Percentiles rank a stretch among this genome's conserved stretches.
Evolutionary conservation across 2,797 vertebrate genomes (phyloP).

Genomic region (Dromococcyx pavoninus): DNA sequence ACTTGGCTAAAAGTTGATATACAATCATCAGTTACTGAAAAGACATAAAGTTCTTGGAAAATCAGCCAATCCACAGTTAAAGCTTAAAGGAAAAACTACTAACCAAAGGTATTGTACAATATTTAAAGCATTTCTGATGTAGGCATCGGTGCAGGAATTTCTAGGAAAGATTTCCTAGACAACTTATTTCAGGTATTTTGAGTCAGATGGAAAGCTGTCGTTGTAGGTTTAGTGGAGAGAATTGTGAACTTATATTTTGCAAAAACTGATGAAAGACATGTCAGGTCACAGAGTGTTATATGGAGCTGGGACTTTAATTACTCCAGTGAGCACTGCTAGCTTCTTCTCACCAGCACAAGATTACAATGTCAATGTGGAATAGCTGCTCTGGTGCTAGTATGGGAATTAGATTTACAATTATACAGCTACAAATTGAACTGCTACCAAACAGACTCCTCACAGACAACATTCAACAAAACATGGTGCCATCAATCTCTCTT

Average conservation of each 20-base stretch:
- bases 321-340: not conserved
- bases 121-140: not conserved
- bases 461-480: not conserved
- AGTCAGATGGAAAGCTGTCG: not conserved
- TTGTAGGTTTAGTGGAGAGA: not conserved
- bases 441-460: not conserved
- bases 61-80: not conserved
- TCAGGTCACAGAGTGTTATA: not conserved
- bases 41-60: not conserved
- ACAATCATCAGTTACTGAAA: not conserved
- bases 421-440: not conserved
- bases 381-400: not conserved
- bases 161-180: not conserved
- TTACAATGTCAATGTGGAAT: not conserved
- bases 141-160: not conserved
- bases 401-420: not conserved
- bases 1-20: not conserved
- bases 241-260: not conserved
- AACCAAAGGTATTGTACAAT: not conserved
- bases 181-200: not conserved
- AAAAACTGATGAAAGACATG: not conserved
- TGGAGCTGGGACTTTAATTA: not conserved
- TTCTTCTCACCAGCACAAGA: slow-evolving; percentile 36
- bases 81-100: not conserved
- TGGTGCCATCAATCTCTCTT: not conserved